phyloP scores from a whole-genome alignment of 1,140 invertebrate species.

The Thaumetopoea pityocampa region DNA sequence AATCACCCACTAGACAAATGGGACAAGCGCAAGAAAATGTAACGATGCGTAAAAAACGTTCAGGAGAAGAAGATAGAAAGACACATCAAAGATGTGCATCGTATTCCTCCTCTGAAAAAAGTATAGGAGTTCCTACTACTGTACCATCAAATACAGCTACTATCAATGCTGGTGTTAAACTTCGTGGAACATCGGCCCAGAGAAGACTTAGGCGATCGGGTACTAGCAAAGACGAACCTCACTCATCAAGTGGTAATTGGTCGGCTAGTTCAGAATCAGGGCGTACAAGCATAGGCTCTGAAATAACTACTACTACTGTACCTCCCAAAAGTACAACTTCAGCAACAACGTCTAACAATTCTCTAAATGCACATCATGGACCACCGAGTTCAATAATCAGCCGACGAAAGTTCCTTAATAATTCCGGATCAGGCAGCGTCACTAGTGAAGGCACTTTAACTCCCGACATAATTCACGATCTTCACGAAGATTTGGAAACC shows the following conservation, averaged over 20 bases:
- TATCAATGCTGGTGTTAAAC: slow-evolving; percentile 80
- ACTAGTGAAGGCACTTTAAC: slow-evolving; percentile 91
- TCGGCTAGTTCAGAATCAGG: slow-evolving; percentile 93
- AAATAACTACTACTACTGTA: slow-evolving; percentile 84
- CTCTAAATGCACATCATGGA: slow-evolving; percentile 78
- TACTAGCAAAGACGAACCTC: slow-evolving; percentile 83
- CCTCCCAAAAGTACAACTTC: slow-evolving; percentile 84
- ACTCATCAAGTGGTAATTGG: slow-evolving; percentile 96
- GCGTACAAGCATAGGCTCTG: slow-evolving; percentile 87
- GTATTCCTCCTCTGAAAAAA: slow-evolving; percentile 84
- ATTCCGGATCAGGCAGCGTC: slow-evolving; percentile 87
- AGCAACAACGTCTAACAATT: slow-evolving; percentile 80
- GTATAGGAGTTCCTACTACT: slow-evolving; percentile 77
- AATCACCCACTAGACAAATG: slow-evolving; percentile 61
- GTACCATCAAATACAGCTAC: slow-evolving; percentile 70
- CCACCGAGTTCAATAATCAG: slow-evolving; percentile 83
- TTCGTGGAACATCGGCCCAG: slow-evolving; percentile 82
- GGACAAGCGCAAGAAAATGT: slow-evolving; percentile 79
- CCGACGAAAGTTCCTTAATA: slow-evolving; percentile 80
- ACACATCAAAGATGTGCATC: slow-evolving; percentile 85
- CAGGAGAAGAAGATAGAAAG: slow-evolving; percentile 72
- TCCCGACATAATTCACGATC: slow-evolving; percentile 85
- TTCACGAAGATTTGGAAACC: slow-evolving; percentile 91
- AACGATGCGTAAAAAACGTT: slow-evolving; percentile 75
- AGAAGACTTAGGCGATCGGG: slow-evolving; percentile 77